Conservation (phyloP, 2,888 invertebrate genomes). For the Tachina fera region DNA sequence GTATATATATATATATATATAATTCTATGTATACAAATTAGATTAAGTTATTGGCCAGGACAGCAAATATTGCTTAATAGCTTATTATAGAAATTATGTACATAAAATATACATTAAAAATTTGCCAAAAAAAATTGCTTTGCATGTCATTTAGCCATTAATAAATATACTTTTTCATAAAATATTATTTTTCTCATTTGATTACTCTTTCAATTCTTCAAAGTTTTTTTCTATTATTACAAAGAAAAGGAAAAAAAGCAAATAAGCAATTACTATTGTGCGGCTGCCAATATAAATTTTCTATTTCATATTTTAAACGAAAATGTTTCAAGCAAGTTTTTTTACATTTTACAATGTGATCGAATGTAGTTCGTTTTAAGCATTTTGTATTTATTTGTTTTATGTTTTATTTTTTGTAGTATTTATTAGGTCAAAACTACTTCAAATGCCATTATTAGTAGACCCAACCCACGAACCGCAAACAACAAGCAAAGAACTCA, state of each 20-base stretch:
- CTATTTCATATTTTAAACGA: slow-evolving; percentile 15
- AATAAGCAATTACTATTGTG: neutral
- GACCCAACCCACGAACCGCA: slow-evolving; percentile 63
- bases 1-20: no score
- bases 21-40: neutral
- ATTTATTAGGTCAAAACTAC: slow-evolving; percentile 64
- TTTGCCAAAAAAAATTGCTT: neutral
- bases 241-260: neutral
- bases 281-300: slow-evolving; percentile 22
- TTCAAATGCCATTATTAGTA: slow-evolving; percentile 35
- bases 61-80: neutral
- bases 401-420: slow-evolving; percentile 14
- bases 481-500: slow-evolving; percentile 1
- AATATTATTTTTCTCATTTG: neutral
- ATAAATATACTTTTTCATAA: neutral
- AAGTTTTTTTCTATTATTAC: neutral
- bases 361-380: slow-evolving; percentile 20
- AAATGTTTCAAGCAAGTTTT: slow-evolving; percentile 34
- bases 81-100: no score
- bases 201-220: neutral
- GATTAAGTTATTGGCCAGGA: neutral
- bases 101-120: neutral
- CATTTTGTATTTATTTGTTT: slow-evolving; percentile 13
- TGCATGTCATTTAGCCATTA: slow-evolving; percentile 33
- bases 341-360: neutral